Evolutionary conservation across 2,797 vertebrate genomes (phyloP).

Genomic region (Scyliorhinus canicula): DNA sequence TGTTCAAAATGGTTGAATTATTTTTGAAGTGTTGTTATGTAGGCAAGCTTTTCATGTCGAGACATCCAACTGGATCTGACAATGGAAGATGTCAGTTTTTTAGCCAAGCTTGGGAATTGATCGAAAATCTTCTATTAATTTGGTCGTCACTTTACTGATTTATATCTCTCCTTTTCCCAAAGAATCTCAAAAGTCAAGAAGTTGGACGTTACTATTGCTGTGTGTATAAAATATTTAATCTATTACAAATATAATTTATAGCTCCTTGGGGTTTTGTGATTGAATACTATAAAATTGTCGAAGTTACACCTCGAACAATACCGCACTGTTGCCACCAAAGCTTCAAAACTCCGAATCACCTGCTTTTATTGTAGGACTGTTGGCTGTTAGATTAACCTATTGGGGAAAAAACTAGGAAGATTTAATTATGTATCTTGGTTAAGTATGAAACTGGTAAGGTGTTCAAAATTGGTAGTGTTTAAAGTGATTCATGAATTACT

Average conservation of each 20-base stretch:
- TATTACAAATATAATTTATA: not conserved
- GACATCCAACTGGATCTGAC: not conserved
- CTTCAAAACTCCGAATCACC: not conserved
- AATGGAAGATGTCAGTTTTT: not conserved
- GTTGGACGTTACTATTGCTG: not conserved
- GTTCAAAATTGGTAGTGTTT: not conserved
- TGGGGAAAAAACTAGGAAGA: not conserved
- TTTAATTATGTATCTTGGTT: not conserved
- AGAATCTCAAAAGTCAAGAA: not conserved
- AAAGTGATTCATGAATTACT: not conserved
- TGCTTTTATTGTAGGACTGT: not conserved
- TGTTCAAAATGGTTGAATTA: not conserved
- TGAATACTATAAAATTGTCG: not conserved
- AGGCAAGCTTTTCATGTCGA: not conserved
- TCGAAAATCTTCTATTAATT: not conserved
- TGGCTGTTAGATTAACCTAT: not conserved
- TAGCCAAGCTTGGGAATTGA: not conserved
- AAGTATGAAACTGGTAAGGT: constrained; percentile 1
- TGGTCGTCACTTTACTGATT: not conserved
- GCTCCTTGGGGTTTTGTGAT: not conserved
- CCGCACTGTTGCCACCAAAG: not conserved
- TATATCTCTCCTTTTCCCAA: not conserved
- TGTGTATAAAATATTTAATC: not conserved
- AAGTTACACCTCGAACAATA: not conserved
- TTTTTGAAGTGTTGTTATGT: not conserved